A percentile compares a stretch with the other conserved stretches of the same genome.
Evolutionary conservation across 1,140 invertebrate genomes (phyloP).

Genomic region (Papilio xuthus): DNA sequence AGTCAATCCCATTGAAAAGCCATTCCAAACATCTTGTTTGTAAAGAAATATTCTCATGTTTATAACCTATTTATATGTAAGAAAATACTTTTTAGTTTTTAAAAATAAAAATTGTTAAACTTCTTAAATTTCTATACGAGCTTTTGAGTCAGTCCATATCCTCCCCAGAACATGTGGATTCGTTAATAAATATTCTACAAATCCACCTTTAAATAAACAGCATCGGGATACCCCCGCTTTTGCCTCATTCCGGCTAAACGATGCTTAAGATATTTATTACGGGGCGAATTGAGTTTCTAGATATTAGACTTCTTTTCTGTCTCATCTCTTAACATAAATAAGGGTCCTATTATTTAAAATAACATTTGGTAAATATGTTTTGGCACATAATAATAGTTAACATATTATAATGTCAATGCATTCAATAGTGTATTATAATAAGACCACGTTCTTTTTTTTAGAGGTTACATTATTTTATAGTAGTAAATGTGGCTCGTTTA

Average conservation of each 20-base stretch:
- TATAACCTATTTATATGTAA: background rate
- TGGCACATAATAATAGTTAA: background rate
- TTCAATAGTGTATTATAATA: background rate
- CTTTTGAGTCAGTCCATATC: constrained; percentile 34
- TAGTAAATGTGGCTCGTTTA: too few species aligned
- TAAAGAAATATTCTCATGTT: too few species aligned
- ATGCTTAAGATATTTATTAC: constrained; percentile 80
- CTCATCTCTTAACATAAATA: constrained; percentile 42
- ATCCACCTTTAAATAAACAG: constrained; percentile 79
- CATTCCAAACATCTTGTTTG: background rate
- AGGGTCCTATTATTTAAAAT: constrained; percentile 4
- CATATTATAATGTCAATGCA: background rate
- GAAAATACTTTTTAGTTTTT: background rate
- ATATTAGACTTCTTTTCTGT: constrained; percentile 59
- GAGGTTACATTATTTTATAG: background rate
- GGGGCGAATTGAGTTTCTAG: constrained; percentile 73
- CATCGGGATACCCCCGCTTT: constrained; percentile 76
- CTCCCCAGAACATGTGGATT: constrained; percentile 56
- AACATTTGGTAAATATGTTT: background rate
- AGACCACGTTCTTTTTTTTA: background rate
- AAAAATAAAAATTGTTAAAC: background rate
- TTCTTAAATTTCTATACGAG: background rate
- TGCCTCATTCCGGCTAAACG: constrained; percentile 77
- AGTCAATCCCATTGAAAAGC: background rate
- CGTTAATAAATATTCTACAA: constrained; percentile 76